Base-by-base conservation (phyloP, 2,888 invertebrate genomes). In the Plagodis dolabraria region DNA sequence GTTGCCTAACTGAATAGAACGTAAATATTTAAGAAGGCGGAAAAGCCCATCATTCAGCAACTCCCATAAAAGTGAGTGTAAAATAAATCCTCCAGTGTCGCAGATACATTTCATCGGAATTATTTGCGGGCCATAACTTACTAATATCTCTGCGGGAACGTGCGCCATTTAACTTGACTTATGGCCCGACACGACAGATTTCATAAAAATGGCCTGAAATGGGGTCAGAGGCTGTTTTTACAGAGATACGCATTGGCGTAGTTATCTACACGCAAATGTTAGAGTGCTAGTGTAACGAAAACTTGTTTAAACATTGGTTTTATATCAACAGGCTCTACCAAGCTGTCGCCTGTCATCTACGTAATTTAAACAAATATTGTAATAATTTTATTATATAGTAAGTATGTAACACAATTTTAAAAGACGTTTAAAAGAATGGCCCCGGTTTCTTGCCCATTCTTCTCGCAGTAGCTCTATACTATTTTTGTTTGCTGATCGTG, bases 121-220 rank as follows among this genome's bases (percentile, higher is more conserved):
- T 80, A 82, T 81, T 83, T 80, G 77, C 79, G 76, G 74, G 69
- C 75, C 77, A 79, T 87, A 87, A 87, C 81, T 87, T 80, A 80
- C 70, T 68, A 85, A 87, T 86, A 86, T 87, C 86, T 75, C 65
- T 74, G 72, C 70, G 72, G 71, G 69, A 76, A 68, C 73, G 75
- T 80, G 83, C 75, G 66, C 86, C 87, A 87, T 87, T 87, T 83
- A 86, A 84, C 84, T 67, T 86, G 85, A 87, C 76, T 82, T 82
- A 87, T 80, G 80, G 74, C 73, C 65, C 60, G 47, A 42, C 60
- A 71, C 71, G 81, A 78, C 83, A 78, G 77, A 78, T 79, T 78
- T 80, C 80, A 82, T 79, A 81, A 82, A 80, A 61, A 61, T 53
- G 42, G 77, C 43, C 73, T 68, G 68, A 68, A 71, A 64, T 63